These are phyloP conservation scores for Polymixis lichenea DNA, from an alignment of 2,888 invertebrate genomes.

Conservation along the genomic window DNA sequence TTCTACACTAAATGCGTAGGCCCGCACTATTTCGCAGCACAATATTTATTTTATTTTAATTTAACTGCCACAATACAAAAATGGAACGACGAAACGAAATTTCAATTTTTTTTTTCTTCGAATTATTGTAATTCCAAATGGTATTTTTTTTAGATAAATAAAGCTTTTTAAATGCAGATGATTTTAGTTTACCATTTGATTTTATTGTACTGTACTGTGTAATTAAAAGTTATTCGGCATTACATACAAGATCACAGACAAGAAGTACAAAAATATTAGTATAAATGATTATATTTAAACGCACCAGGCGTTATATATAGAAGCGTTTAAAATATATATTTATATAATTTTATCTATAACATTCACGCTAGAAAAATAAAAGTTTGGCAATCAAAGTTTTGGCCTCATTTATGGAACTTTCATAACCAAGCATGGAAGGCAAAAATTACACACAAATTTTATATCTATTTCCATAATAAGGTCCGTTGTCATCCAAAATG, in stretches of 20 bases:
- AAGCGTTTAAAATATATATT: constrained; percentile 51
- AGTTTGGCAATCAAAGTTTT: constrained; percentile 43
- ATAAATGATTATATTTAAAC: constrained; percentile 48
- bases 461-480: not conserved
- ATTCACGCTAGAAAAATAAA: constrained; percentile 44
- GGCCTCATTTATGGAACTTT: constrained; percentile 18
- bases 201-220: constrained; percentile 49
- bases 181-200: constrained; percentile 30
- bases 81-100: constrained; percentile 20
- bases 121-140: not conserved
- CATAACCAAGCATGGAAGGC: not conserved
- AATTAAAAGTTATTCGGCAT: constrained; percentile 49
- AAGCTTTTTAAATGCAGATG: constrained; percentile 58
- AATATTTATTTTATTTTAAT: constrained; percentile 4
- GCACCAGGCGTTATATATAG: constrained; percentile 43
- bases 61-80: constrained; percentile 35
- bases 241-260: constrained; percentile 71
- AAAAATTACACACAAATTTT: constrained; percentile 2
- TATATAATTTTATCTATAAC: constrained; percentile 41
- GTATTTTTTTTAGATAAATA: constrained; percentile 31
- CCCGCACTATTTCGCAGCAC: constrained; percentile 23
- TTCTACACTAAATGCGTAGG: constrained; percentile 43
- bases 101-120: not conserved
- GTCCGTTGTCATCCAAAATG: constrained; percentile 6
- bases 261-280: constrained; percentile 67